A percentile compares a stretch with the other conserved stretches of the same genome.
Conservation (phyloP, 2,113 vertebrate species). For the Pterophyllum scalare region DNA sequence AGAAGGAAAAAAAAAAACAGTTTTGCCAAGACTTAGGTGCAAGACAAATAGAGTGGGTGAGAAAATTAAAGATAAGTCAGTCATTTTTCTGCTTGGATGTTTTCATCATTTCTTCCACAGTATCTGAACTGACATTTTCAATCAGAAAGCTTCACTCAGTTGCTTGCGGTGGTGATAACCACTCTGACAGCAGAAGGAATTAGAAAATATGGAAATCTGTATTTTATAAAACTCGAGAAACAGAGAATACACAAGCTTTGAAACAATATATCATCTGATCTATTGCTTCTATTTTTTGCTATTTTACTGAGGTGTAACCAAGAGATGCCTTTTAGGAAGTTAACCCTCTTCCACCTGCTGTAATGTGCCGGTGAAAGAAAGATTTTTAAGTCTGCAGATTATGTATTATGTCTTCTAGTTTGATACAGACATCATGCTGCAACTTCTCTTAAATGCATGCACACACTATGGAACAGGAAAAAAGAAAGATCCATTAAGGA, state of each 20-base stretch:
- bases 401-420: conserved; percentile 30
- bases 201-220: conserved; percentile 35
- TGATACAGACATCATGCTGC: background rate
- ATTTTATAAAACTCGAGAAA: background rate
- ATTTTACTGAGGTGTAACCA: background rate
- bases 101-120: conserved; percentile 32
- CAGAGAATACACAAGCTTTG: background rate
- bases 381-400: background rate
- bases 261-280: conserved; percentile 1
- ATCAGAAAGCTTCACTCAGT: background rate
- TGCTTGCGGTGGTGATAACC: conserved; percentile 24
- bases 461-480: background rate
- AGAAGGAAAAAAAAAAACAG: background rate
- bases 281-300: background rate
- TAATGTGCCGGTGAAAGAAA: background rate
- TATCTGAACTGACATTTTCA: conserved; percentile 46
- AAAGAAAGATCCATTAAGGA: background rate
- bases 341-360: background rate
- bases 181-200: background rate
- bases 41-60: conserved; percentile 18
- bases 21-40: background rate
- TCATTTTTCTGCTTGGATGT: conserved; percentile 8
- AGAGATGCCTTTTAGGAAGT: conserved; percentile 5
- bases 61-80: conserved; percentile 37
- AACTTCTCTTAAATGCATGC: background rate